phyloP scores from a whole-genome alignment of 23 tunicate species.

The Styela clava region DNA sequence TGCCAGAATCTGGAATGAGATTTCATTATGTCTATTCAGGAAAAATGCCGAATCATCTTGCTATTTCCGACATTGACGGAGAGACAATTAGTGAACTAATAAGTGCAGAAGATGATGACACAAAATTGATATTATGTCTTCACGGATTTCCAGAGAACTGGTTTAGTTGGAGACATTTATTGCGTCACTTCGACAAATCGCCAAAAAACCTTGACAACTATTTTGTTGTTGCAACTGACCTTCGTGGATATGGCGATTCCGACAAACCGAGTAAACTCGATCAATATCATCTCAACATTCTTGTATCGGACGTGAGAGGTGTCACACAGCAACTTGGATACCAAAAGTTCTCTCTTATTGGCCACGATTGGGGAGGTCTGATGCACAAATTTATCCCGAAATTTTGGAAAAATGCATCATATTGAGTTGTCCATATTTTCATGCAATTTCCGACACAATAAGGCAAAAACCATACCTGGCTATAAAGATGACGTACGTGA shows the following conservation, averaged over 20 bases:
- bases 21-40: conserved; percentile 77
- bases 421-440: conserved; percentile 43
- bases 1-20: conserved; percentile 38
- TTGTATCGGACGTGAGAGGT: conserved; percentile 60
- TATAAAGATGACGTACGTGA: conserved; percentile 55
- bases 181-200: conserved; percentile 26
- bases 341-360: conserved; percentile 41
- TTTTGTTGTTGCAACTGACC: conserved; percentile 77
- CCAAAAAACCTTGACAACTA: conserved; percentile 32
- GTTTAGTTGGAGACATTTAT: conserved; percentile 52
- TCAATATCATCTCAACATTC: conserved; percentile 43
- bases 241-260: conserved; percentile 77
- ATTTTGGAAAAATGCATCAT: conserved; percentile 47
- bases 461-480: conserved; percentile 27
- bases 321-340: conserved; percentile 57
- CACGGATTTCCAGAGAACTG: conserved; percentile 78
- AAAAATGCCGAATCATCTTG: conserved; percentile 17
- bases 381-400: conserved; percentile 52
- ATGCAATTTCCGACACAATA: conserved; percentile 14
- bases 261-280: conserved; percentile 59
- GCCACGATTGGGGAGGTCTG: conserved; percentile 83
- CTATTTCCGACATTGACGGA: conserved; percentile 34
- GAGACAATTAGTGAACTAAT: conserved; percentile 12
- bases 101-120: neutral
- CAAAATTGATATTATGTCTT: conserved; percentile 46